phyloP scores from a whole-genome alignment of 1,140 invertebrate species.

The Drosophila ercepeae region DNA sequence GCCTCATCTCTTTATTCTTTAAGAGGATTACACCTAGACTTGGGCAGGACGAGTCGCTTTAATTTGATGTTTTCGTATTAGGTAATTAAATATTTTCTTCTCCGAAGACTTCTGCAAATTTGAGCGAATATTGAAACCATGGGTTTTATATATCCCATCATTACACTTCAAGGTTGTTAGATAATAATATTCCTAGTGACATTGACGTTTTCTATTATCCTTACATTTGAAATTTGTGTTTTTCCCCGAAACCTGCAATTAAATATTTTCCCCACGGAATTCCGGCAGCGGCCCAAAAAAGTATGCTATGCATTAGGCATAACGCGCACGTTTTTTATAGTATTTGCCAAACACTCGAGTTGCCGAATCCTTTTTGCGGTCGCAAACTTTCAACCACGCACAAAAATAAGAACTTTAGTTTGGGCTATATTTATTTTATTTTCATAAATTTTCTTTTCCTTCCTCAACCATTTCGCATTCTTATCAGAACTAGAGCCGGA shows the following conservation, averaged over 20 bases:
- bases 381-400: slow-evolving; percentile 41
- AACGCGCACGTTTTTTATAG: slow-evolving; percentile 32
- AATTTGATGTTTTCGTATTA: slow-evolving; percentile 45
- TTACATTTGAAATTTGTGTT: slow-evolving; percentile 39
- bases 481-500: slow-evolving; percentile 47
- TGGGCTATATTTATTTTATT: slow-evolving; percentile 62
- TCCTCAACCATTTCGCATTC: slow-evolving; percentile 63
- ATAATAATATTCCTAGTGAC: background rate
- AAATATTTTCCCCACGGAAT: slow-evolving; percentile 19
- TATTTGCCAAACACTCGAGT: slow-evolving; percentile 63
- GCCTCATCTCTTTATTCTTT: slow-evolving; percentile 47
- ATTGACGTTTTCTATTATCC: background rate
- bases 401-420: slow-evolving; percentile 64
- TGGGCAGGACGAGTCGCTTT: slow-evolving; percentile 1
- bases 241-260: slow-evolving; percentile 39
- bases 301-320: slow-evolving; percentile 13
- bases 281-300: slow-evolving; percentile 3
- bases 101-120: background rate
- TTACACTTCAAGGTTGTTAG: background rate
- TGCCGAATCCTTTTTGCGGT: slow-evolving; percentile 40
- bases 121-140: background rate
- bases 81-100: slow-evolving; percentile 49
- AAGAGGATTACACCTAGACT: slow-evolving; percentile 42
- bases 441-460: slow-evolving; percentile 60
- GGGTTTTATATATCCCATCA: background rate